Base-by-base conservation (phyloP, 2,113 vertebrate genomes). In the Oryzias woworae region DNA sequence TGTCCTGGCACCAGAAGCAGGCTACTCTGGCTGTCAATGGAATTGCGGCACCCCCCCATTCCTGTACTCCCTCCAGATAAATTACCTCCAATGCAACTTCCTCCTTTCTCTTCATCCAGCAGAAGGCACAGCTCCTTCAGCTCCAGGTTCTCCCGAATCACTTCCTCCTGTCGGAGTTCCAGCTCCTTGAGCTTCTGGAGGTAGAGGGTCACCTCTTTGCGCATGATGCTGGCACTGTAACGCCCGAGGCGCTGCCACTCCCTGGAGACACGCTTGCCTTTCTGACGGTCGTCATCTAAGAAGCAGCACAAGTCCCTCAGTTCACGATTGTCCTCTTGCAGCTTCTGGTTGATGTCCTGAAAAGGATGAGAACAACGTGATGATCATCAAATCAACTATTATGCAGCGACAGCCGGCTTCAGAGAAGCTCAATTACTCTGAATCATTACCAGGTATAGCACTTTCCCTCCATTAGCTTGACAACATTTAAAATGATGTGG, bases 311-410 rank as follows among this genome's bases (percentile, higher is more conserved):
- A 93, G 87, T 98, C 97, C 72, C 97, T 85, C 86, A 98, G 92
- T 45, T 98, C 97, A 58, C 96, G 96, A 92, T 98, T 98, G 87
- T 98, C 97, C 73, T 98, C 96, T 75, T 98, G 97, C 73, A 98
- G 93, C 79, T 98, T 98, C 92, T 98, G 96, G 85, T 98, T 98
- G 78, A 98, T 94, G 62, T 98, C 97, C 96, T 98, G 74, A 52
- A 41, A 41, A 47, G 58, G 70, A 49, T 36, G 28, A 50, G 57
- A 46, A 20, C 7, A 14, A 31, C 66, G 53, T 53, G 50, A 28
- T 23, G 14, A 2, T 77, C 55, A 23, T 2, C 8, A 2, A 36
- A 36, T 36, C 10, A 36, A 36, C 36, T 1, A 36, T 36, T 8
- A 8, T 12, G 8, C 36, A 36, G 36, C 36, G 8, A 8, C 31